Conservation (phyloP, 2,797 vertebrate genomes). For the Aphelocoma californica region DNA sequence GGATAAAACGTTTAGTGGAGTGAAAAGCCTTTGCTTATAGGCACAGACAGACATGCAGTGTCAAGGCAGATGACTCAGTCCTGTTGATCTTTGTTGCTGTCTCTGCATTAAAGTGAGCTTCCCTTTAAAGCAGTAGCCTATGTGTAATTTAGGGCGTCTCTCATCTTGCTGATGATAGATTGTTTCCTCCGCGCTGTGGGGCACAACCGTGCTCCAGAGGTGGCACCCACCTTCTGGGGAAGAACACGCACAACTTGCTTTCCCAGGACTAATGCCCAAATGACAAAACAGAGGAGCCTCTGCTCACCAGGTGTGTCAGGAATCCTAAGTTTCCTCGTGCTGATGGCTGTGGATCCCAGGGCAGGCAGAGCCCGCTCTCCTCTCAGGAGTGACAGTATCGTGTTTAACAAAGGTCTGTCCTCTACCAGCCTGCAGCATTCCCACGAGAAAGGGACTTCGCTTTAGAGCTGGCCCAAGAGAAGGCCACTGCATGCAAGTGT, state of each 20-base stretch:
- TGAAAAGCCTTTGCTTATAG: conserved; percentile 52
- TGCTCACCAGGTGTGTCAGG: not conserved
- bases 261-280: not conserved
- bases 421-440: not conserved
- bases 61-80: not conserved
- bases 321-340: not conserved
- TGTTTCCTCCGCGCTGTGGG: not conserved
- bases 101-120: not conserved
- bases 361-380: conserved; percentile 10
- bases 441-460: not conserved
- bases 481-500: not conserved
- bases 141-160: not conserved
- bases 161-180: not conserved
- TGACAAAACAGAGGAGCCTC: not conserved
- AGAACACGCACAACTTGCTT: not conserved
- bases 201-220: not conserved
- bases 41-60: not conserved
- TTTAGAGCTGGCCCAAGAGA: not conserved
- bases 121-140: not conserved
- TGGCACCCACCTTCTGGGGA: not conserved
- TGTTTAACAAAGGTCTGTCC: conserved; percentile 45
- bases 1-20: conserved; percentile 28
- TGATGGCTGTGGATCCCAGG: conserved; percentile 43
- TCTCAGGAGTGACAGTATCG: not conserved
- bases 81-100: not conserved